A percentile compares a stretch with the other conserved stretches of the same genome.
Conservation (phyloP, 2,888 invertebrate species). For the Criorhina ranunculi region DNA sequence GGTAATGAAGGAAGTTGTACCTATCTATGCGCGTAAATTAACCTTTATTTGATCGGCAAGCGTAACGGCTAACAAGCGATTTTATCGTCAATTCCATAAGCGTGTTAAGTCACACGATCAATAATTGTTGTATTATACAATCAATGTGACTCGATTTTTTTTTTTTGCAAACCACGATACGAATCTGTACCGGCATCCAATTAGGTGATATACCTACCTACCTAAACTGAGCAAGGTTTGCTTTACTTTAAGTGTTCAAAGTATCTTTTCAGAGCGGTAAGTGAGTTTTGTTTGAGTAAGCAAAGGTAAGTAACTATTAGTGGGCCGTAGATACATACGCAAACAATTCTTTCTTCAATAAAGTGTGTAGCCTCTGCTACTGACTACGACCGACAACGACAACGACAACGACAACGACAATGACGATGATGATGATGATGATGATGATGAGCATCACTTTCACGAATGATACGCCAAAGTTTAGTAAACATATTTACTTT, state of each 20-base stretch:
- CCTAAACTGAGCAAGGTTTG: not conserved
- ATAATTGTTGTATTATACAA: slow-evolving; percentile 63
- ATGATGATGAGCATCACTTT: slow-evolving; percentile 75
- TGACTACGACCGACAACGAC: no score
- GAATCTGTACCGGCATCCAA: slow-evolving; percentile 56
- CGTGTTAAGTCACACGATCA: slow-evolving; percentile 59
- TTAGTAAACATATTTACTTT: slow-evolving; percentile 74
- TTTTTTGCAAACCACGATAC: slow-evolving; percentile 46
- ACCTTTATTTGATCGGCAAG: slow-evolving; percentile 38
- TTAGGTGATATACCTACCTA: slow-evolving; percentile 57
- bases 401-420: no score
- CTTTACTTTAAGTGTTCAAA: slow-evolving; percentile 38
- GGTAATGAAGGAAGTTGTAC: slow-evolving; percentile 52
- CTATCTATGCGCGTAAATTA: slow-evolving; percentile 43
- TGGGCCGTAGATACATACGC: slow-evolving; percentile 46
- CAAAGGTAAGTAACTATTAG: slow-evolving; percentile 75
- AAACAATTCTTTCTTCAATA: not conserved
- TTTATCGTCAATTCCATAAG: slow-evolving; percentile 51
- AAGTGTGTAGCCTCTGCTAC: not conserved
- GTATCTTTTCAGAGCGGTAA: slow-evolving; percentile 48
- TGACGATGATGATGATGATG: slow-evolving; percentile 6
- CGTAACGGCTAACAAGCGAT: slow-evolving; percentile 45
- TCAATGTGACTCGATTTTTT: slow-evolving; percentile 35
- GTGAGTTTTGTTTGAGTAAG: slow-evolving; percentile 73
- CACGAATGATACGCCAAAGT: slow-evolving; percentile 74